Percentiles rank a stretch among this genome's conserved stretches.
Conservation (phyloP, 2,797 vertebrate species). For the Peromyscus aztecus region DNA sequence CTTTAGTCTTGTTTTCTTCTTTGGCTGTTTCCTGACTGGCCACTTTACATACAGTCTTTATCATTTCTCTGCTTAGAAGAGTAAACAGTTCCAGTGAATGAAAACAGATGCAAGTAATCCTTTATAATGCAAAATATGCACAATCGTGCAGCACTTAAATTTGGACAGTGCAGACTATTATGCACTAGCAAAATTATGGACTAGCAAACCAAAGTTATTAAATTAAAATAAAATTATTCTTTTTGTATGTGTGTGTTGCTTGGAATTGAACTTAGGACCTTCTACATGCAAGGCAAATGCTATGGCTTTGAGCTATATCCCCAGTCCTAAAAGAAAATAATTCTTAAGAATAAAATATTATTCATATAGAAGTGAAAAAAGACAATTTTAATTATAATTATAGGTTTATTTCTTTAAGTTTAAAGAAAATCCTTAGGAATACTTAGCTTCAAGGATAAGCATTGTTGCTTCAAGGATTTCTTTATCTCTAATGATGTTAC, state of each 20-base stretch:
- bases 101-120: conserved; percentile 41
- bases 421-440: conserved; percentile 2
- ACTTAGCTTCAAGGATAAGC: not conserved
- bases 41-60: not conserved
- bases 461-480: not conserved
- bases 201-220: not conserved
- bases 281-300: not conserved
- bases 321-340: not conserved
- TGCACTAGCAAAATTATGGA: not conserved
- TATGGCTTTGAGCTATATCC: not conserved
- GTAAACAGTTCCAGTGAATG: not conserved
- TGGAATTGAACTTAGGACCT: not conserved
- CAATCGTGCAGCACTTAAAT: not conserved
- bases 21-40: conserved; percentile 7
- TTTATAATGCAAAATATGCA: not conserved
- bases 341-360: not conserved
- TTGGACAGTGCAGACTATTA: not conserved
- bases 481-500: not conserved
- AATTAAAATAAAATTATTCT: not conserved
- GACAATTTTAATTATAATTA: not conserved
- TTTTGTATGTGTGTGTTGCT: not conserved
- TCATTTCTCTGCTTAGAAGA: conserved; percentile 9
- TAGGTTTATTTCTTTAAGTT: not conserved
- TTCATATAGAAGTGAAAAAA: not conserved
- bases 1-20: not conserved